Base-by-base conservation (phyloP, 2,113 vertebrate species). In the Hippocampus abdominalis region DNA sequence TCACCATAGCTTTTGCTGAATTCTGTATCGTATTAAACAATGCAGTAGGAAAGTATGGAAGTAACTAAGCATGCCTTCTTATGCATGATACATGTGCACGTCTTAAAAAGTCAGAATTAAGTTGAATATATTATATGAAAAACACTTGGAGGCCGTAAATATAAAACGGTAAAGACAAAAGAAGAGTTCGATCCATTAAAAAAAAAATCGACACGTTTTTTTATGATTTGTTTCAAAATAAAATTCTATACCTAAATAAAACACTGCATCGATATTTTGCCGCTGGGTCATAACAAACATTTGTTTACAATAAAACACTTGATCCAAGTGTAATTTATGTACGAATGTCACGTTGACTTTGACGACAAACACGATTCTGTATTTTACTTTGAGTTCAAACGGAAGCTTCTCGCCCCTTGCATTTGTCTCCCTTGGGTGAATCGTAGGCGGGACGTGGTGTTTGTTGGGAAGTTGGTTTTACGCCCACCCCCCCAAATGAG, bases 391-490 rank as follows among this genome's bases (percentile, higher is more conserved):
- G 71, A 70, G 36, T 3, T 12, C 0, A 8, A 21, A 5, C 1
- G 0, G 2, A 0, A 0, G 3, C 5, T 71, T 68, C 66, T 65
- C 69, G 18, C 25, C 0, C 11, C 12, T 4, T n/a, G 8, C 25
- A 46, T 44, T 0, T 4, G 10, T 6, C 0, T 8, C 2, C 2
- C 73, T 77, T 75, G 46, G 73, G 70, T 36, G 57, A 6, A 46
- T 67, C 66, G 71, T 68, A 49, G 79, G 82, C 85, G 80, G 77
- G 63, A 48, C 42, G 42, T 46, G 7, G 4, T 10, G 16, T 39
- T 39, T 62, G 8, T 39, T 8, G 23, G 13, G 81, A 89, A 87
- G 84, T 85, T 83, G 80, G 70, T 72, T 78, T 62, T 73, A 13
- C 27, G 3, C 77, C 66, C 66, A 82, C 54, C 54, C 7, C 76